Base-by-base conservation (phyloP, 1,140 invertebrate species). In the Microplitis demolitor region DNA sequence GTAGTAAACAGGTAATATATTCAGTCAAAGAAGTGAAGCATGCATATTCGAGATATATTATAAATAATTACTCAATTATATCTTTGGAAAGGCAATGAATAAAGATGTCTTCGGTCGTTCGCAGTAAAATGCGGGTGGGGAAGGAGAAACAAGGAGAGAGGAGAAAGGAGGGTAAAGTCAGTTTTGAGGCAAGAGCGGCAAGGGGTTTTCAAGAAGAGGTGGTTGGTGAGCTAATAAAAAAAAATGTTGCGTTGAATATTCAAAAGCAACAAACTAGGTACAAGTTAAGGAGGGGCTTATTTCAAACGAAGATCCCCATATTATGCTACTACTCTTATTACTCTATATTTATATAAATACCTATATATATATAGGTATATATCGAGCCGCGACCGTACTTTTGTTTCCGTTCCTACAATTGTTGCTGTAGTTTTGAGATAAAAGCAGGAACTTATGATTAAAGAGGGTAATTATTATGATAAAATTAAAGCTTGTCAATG, bases 41-140 rank as follows among this genome's bases (percentile, higher is more conserved):
- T 87, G 85, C 85, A 87, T 87, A 87, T 87, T 87, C 85, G 85
- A 86, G 85, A 87, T 87, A 87, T 87, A 87, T 87, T 87, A 87
- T 87, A 87, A 87, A 87, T 87, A 87, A 87, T 87, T 87, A 87
- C 85, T 87, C 85, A 87, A 87, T 87, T 87, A 87, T 87, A 87
- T 87, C 85, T 87, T 87, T 86, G 84, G 85, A 86, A 87, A 86
- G 84, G 82, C 82, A 83, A 87, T 87, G 85, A 87, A 87, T 87
- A 87, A 87, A 87, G 85, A 87, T 87, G 85, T 81, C 78, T 67
- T 74, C 73, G 79, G 78, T 78, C 79, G 69, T 35, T 62, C 60
- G 37, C 31, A 50, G 53, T 33, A 56, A 58, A 31, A 16, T 31
- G 66, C 4, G 64, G 37, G 33, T 4, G 73, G 31, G 50, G 31